Evolutionary conservation across 2,797 vertebrate species (phyloP).

Genomic region (Poecilia gillii): DNA sequence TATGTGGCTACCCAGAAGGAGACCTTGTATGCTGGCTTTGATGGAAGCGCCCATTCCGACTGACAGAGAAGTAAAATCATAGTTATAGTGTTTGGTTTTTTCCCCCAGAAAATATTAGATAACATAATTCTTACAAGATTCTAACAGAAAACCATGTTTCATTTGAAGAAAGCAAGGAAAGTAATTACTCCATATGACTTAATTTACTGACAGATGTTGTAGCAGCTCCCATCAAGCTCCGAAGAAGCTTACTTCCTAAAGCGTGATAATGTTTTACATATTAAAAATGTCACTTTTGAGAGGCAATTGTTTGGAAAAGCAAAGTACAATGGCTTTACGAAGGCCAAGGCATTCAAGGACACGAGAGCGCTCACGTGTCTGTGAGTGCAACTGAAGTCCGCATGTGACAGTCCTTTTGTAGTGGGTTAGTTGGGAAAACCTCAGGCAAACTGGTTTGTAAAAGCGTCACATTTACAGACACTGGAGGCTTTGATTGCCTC

Average conservation of each 20-base stretch:
- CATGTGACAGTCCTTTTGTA: constrained; percentile 40
- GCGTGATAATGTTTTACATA: not conserved
- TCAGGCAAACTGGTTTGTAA: constrained; percentile 47
- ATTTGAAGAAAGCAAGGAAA: not conserved
- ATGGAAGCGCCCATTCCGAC: not conserved
- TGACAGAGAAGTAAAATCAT: not conserved
- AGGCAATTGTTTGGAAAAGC: not conserved
- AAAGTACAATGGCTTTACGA: not conserved
- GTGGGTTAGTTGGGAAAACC: constrained; percentile 50
- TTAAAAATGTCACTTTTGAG: not conserved
- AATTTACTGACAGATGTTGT: not conserved
- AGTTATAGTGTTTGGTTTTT: not conserved
- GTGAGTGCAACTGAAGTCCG: constrained; percentile 27
- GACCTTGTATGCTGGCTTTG: not conserved
- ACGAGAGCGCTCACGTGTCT: constrained; percentile 22
- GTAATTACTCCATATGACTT: not conserved
- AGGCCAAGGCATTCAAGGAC: constrained; percentile 3
- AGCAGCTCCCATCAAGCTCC: not conserved
- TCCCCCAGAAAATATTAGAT: not conserved
- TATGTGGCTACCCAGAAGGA: not conserved
- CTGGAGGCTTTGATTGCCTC: constrained; percentile 20
- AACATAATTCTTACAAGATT: too few species aligned
- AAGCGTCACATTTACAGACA: constrained; percentile 35
- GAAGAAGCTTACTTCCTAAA: not conserved
- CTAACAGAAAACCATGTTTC: not conserved